Conservation (phyloP, 2,113 vertebrate species). For the Theristicus caerulescens region DNA sequence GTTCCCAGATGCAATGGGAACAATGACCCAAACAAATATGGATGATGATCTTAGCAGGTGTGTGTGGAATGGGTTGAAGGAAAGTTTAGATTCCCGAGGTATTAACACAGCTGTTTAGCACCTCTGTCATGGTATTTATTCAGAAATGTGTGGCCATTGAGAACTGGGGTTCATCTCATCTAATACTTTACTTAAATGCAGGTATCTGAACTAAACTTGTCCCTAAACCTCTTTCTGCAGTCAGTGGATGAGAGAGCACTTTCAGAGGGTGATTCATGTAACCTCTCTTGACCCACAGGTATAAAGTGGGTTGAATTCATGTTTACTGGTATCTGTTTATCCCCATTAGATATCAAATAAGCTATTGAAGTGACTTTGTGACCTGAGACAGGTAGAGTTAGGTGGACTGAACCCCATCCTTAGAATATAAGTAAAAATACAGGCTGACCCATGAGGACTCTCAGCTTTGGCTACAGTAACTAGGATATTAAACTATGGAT, state of each 20-base stretch:
- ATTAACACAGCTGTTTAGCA: not conserved
- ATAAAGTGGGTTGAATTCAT: not conserved
- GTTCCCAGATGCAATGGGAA: not conserved
- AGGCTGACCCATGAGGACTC: not conserved
- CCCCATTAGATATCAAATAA: not conserved
- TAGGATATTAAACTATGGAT: not conserved
- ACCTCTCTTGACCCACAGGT: not conserved
- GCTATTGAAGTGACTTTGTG: not conserved
- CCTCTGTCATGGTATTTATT: not conserved
- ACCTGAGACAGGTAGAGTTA: not conserved
- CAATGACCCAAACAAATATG: not conserved
- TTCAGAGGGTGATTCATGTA: not conserved
- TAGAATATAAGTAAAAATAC: not conserved
- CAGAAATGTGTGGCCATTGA: not conserved
- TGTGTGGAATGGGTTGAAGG: not conserved
- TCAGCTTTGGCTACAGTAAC: not conserved
- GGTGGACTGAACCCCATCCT: not conserved
- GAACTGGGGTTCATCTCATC: not conserved
- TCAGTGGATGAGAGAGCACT: not conserved
- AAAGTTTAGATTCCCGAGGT: not conserved
- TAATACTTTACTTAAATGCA: not conserved
- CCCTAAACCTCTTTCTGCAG: not conserved
- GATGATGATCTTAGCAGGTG: not conserved
- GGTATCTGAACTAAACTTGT: not conserved
- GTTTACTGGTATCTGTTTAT: not conserved